Evolutionary conservation across 35 echinoderm and acorn worm genomes (phyloP).

Genomic region (Antedon bifida): DNA sequence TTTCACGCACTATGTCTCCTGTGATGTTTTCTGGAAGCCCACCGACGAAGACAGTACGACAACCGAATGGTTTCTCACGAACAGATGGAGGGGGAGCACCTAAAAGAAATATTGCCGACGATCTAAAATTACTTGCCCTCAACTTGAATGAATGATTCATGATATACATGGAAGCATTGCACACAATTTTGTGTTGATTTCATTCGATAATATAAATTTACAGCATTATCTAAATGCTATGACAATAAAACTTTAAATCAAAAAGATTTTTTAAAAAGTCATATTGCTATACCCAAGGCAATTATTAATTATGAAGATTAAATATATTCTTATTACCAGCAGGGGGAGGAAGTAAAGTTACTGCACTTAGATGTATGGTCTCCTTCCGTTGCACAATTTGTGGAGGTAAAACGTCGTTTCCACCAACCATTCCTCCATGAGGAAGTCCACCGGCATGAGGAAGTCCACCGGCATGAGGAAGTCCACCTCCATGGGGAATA

Average conservation of each 20-base stretch:
- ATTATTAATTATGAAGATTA: no score
- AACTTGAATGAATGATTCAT: no score
- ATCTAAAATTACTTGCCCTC: no score
- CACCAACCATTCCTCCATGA: not conserved
- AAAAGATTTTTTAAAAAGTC: no score
- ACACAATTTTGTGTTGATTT: no score
- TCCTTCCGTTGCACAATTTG: constrained; percentile 1
- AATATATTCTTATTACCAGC: constrained; percentile 4
- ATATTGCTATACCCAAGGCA: no score
- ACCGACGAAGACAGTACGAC: constrained; percentile 58
- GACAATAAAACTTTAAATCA: no score
- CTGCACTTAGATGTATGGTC: not conserved
- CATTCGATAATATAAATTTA: no score
- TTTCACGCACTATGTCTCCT: constrained; percentile 34
- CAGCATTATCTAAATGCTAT: no score
- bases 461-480: not conserved
- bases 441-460: not conserved
- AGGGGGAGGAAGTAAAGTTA: not conserved
- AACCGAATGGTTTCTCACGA: constrained; percentile 43
- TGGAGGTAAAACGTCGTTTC: not conserved
- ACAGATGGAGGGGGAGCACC: constrained; percentile 11
- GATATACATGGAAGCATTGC: no score
- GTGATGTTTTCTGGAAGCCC: constrained; percentile 36
- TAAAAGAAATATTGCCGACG: no score
- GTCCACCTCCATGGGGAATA: not conserved